phyloP scores from a whole-genome alignment of 2,113 vertebrate genomes.

The Gambusia holbrooki region DNA sequence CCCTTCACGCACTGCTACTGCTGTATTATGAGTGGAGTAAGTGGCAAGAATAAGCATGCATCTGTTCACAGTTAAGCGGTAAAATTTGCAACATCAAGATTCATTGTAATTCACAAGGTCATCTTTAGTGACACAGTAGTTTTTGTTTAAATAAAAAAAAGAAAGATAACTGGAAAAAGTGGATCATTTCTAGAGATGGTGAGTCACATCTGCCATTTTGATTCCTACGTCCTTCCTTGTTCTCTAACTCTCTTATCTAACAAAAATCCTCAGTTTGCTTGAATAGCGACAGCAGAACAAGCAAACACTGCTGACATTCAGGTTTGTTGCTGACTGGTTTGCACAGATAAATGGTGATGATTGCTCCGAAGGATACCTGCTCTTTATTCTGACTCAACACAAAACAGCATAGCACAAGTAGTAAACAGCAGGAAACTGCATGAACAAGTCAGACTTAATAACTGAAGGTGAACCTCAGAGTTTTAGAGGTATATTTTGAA shows the following conservation, averaged over 20 bases:
- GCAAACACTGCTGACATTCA: neutral
- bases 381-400: neutral
- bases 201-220: neutral
- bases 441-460: neutral
- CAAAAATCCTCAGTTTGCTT: neutral
- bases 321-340: neutral
- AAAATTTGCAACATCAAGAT: neutral
- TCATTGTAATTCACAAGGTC: neutral
- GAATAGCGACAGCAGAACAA: neutral
- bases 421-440: neutral
- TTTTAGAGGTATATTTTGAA: conserved; percentile 13
- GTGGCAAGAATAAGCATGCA: neutral
- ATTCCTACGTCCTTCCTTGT: neutral
- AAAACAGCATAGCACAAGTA: neutral
- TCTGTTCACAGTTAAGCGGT: neutral
- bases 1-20: neutral
- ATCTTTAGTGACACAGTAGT: neutral
- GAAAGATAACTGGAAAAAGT: too few species aligned
- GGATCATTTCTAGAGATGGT: neutral
- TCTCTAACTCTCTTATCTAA: neutral
- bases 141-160: too few species aligned
- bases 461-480: neutral
- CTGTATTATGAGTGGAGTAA: neutral
- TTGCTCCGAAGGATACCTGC: too few species aligned
- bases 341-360: neutral